Evolutionary conservation across 2,113 vertebrate species (phyloP).

Genomic region (Pterophyllum scalare): DNA sequence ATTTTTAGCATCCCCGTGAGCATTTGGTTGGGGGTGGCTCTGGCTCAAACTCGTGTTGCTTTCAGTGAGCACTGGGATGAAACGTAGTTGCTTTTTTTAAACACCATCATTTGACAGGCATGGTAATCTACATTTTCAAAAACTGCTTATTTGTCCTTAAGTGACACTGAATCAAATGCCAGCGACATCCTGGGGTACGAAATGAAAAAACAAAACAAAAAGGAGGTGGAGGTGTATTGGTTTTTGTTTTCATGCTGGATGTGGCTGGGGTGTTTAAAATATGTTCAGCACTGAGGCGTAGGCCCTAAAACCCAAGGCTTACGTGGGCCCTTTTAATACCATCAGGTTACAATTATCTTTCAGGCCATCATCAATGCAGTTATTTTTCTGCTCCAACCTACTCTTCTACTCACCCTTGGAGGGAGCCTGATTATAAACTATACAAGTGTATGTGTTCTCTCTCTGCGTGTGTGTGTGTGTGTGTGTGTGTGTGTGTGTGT

Average conservation of each 20-base stretch:
- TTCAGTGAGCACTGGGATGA: conserved; percentile 51
- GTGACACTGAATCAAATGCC: conserved; percentile 49
- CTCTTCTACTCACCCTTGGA: conserved; percentile 3
- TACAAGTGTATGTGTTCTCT: conserved; percentile 10
- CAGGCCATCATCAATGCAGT: conserved; percentile 39
- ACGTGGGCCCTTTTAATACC: conserved; percentile 11
- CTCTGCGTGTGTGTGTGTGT: background rate
- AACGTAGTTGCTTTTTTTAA: conserved; percentile 59
- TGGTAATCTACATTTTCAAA: conserved; percentile 56
- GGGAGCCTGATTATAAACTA: conserved; percentile 28
- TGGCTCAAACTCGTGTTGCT: conserved; percentile 44
- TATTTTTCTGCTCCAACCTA: background rate
- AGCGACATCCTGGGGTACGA: conserved; percentile 21
- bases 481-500: conserved; percentile 21
- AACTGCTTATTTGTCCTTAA: conserved; percentile 52
- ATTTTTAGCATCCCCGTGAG: conserved; percentile 71
- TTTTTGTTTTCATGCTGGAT: conserved; percentile 55
- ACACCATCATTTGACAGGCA: conserved; percentile 60
- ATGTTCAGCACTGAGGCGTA: conserved; percentile 6
- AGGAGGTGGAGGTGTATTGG: conserved; percentile 6
- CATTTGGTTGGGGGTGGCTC: conserved; percentile 47
- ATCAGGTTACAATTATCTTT: conserved; percentile 35
- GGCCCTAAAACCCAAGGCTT: background rate
- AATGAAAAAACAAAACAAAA: conserved; percentile 2
- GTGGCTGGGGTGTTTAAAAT: conserved; percentile 27